Evolutionary conservation across 1,140 invertebrate genomes (phyloP), one percentile per base, ranked within the genome.

Genomic region (Oscheius sp.): DNA sequence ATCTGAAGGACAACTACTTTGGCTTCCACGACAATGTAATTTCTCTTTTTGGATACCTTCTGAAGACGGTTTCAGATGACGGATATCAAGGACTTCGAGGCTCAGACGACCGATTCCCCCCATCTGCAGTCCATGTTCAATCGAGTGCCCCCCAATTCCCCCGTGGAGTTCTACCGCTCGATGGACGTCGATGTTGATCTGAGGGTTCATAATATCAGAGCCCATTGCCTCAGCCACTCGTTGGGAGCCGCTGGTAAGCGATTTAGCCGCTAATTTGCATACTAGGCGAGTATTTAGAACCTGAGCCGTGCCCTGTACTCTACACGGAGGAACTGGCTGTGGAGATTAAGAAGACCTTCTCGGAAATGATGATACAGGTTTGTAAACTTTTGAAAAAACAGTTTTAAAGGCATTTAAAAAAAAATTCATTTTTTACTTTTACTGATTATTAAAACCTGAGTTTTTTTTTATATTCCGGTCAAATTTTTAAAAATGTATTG

Each of bases 291-390:
- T n/a, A n/a, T n/a, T n/a, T n/a, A n/a, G 66, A 68, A 26, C 66
- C 55, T 58, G 78, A 76, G 45, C 28, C 84, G 3, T 87, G 87
- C 76, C 87, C 87, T 1, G 82, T 84, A 62, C 77, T 86, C 10
- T 85, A 84, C 74, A 75, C 85, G 10, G 86, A 88, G 74, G 79
- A 86, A 68, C 63, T 88, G 13, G 85, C 82, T 31, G 85, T 88
- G 78, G 87, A 88, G 79, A 77, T 88, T 78, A 85, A 86, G 66
- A 88, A 88, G 68, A 77, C 77, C 4, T 86, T 85, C 74, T 69
- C 75, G 29, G 86, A 87, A 75, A 86, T 86, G 7, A 84, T 85
- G 55, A 81, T 88, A 32, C 87, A 88, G 74, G n/a, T n/a, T n/a
- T n/a, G n/a, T n/a, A n/a, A n/a, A n/a, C n/a, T n/a, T n/a, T n/a